Evolutionary conservation across 2,797 vertebrate species (phyloP).

Genomic region (Poecilia wingei): DNA sequence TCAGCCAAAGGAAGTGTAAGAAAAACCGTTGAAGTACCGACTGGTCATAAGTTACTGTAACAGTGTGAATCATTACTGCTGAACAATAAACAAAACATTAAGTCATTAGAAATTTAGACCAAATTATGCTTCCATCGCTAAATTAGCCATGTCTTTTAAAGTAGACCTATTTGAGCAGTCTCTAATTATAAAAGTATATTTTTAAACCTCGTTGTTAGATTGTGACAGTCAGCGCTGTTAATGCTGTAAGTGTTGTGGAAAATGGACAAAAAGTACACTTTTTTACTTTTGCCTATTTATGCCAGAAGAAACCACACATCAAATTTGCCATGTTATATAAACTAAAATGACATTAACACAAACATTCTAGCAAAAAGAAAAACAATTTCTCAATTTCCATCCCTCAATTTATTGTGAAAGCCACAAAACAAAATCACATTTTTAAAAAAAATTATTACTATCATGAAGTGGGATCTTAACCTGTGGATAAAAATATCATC

Average conservation of each 20-base stretch:
- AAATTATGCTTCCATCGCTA: background rate
- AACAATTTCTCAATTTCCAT: background rate
- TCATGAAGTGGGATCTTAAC: background rate
- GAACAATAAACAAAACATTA: background rate
- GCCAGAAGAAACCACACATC: no score
- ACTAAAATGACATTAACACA: background rate
- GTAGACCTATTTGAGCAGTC: background rate
- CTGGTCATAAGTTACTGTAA: background rate
- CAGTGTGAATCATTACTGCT: background rate
- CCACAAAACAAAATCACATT: background rate
- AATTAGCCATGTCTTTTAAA: background rate
- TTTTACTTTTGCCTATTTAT: no score
- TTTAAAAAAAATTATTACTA: no score
- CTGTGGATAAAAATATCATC: background rate
- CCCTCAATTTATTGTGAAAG: background rate
- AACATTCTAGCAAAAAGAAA: background rate
- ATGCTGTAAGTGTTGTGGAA: background rate
- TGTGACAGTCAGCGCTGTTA: background rate
- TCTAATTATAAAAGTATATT: background rate
- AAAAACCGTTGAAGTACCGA: background rate
- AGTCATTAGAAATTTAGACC: background rate
- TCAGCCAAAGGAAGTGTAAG: background rate
- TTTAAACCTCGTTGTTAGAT: background rate
- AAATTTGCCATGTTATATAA: no score
- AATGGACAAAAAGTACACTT: background rate